Percentiles rank a stretch among this genome's conserved stretches.
These are phyloP conservation scores for Parascotia fuliginaria DNA, from an alignment of 2,888 invertebrate genomes.

Conservation along the genomic window DNA sequence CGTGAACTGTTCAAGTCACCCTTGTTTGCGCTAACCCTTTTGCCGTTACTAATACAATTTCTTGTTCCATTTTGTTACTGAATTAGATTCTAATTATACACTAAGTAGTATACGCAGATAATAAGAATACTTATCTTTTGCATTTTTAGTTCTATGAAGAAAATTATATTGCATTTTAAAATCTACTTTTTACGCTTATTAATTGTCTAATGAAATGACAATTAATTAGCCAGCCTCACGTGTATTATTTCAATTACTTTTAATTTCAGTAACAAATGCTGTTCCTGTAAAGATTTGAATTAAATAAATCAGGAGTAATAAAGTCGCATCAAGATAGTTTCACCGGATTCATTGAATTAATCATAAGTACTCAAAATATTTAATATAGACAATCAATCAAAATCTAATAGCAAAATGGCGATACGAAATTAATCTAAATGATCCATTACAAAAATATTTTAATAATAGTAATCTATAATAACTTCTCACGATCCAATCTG, in stretches of 20 bases:
- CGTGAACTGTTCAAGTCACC: constrained; percentile 48
- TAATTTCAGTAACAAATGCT: no score
- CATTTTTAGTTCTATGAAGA: no score
- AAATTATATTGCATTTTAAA: no score
- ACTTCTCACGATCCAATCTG: constrained; percentile 12
- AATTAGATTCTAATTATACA: constrained; percentile 36
- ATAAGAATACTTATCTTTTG: no score
- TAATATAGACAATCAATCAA: not conserved
- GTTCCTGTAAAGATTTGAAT: no score
- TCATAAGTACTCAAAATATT: not conserved
- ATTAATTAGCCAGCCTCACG: no score
- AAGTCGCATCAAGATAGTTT: not conserved
- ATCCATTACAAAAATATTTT: constrained; percentile 4
- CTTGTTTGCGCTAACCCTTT: constrained; percentile 50
- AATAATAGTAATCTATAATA: constrained; percentile 8
- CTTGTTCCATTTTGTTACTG: constrained; percentile 32
- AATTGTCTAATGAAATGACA: no score
- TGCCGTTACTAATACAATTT: constrained; percentile 39
- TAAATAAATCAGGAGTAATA: not conserved
- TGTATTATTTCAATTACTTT: no score
- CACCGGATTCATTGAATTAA: not conserved
- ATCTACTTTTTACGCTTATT: no score
- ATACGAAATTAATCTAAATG: not conserved
- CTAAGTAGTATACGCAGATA: not conserved
- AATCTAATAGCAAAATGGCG: not conserved